Conservation (phyloP, 2,797 vertebrate species). For the Emydoidea blandingii region DNA sequence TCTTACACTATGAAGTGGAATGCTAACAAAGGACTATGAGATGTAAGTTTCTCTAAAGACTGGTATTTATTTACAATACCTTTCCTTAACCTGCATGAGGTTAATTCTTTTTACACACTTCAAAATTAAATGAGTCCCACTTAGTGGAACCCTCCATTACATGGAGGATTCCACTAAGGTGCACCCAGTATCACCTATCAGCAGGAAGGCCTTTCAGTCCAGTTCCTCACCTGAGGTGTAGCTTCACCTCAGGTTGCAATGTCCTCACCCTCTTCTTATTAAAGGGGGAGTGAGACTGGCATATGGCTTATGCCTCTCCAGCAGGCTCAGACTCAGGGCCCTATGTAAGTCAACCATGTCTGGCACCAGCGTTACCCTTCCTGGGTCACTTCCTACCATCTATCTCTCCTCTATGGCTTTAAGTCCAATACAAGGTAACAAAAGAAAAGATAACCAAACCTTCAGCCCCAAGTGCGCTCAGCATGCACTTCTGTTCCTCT, state of each 20-base stretch:
- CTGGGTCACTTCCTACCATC: too few species aligned
- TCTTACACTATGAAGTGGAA: too few species aligned
- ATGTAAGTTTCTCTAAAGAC: neutral
- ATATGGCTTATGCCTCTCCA: neutral
- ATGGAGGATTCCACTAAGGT: too few species aligned
- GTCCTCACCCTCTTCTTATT: neutral
- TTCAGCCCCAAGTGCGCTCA: too few species aligned
- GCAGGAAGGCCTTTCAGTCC: neutral
- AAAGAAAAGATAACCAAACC: too few species aligned
- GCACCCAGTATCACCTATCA: neutral
- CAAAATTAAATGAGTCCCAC: slow-evolving; percentile 3
- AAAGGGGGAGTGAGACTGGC: neutral
- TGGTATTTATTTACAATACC: neutral
- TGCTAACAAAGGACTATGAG: too few species aligned
- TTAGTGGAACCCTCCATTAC: neutral
- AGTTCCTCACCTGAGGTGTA: neutral
- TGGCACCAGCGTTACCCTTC: too few species aligned
- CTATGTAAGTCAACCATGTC: too few species aligned
- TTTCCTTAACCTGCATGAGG: neutral
- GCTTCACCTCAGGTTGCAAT: neutral
- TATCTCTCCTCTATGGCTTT: too few species aligned
- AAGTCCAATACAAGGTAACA: too few species aligned
- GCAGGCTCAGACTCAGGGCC: too few species aligned
- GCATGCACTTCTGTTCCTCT: too few species aligned
- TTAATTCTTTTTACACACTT: slow-evolving; percentile 13